phyloP scores from a whole-genome alignment of 2,113 vertebrate species.

The Okapia johnstoni region DNA sequence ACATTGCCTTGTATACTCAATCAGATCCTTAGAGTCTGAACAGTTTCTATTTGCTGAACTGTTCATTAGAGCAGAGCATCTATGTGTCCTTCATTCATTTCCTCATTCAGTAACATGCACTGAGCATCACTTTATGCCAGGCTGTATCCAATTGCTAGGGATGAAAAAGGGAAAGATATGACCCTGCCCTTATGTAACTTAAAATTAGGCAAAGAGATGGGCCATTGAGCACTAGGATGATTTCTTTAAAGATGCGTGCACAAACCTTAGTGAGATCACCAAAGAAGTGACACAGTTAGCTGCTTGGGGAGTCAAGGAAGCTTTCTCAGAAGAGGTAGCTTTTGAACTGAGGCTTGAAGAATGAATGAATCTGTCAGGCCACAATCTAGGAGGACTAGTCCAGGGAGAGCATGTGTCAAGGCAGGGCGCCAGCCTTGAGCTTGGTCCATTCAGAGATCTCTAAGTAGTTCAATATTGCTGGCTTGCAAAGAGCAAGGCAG shows the following conservation, averaged over 20 bases:
- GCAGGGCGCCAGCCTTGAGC: not conserved
- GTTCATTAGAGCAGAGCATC: not conserved
- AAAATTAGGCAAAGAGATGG: not conserved
- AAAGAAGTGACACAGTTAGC: not conserved
- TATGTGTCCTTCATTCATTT: not conserved
- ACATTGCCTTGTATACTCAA: not conserved
- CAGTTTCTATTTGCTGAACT: not conserved
- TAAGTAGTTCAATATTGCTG: constrained; percentile 7
- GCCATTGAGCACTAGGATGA: not conserved
- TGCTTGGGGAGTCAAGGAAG: not conserved
- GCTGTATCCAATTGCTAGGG: not conserved
- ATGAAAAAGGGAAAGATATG: not conserved
- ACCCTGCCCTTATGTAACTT: not conserved
- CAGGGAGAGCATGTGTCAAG: not conserved
- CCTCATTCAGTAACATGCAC: not conserved
- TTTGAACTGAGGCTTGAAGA: not conserved
- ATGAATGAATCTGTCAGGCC: not conserved
- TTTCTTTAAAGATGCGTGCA: not conserved
- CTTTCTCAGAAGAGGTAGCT: not conserved
- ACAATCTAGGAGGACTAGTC: not conserved
- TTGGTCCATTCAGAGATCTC: not conserved
- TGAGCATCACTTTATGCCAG: not conserved
- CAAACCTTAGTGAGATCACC: not conserved
- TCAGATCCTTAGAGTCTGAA: not conserved
- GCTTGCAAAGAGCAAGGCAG: constrained; percentile 39